Percentiles rank a stretch among this genome's conserved stretches.
These are phyloP conservation scores for Bellardia pandia DNA, from an alignment of 2,888 invertebrate genomes.

Conservation along the genomic window DNA sequence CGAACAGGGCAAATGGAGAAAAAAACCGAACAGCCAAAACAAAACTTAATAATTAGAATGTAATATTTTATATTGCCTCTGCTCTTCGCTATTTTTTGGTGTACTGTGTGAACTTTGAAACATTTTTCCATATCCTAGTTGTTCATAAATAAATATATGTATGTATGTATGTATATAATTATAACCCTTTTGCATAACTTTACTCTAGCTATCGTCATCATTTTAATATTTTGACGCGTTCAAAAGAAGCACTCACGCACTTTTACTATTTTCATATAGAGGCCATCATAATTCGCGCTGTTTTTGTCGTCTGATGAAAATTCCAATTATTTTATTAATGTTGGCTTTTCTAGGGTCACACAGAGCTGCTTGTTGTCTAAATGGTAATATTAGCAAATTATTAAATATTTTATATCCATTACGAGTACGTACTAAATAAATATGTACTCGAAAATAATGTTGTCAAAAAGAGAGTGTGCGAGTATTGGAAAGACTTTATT, in stretches of 20 bases:
- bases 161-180: constrained; percentile 45
- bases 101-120: constrained; percentile 36
- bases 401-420: constrained; percentile 35
- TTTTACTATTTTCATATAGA: constrained; percentile 27
- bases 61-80: constrained; percentile 68
- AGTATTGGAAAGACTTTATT: no score
- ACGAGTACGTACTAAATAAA: not conserved
- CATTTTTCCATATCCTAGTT: constrained; percentile 42
- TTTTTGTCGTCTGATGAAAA: constrained; percentile 63
- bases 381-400: constrained; percentile 44
- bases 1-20: constrained; percentile 13
- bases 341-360: constrained; percentile 37
- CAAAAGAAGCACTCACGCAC: constrained; percentile 1
- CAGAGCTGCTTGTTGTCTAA: constrained; percentile 4
- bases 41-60: constrained; percentile 71
- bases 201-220: constrained; percentile 54
- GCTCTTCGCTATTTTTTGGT: not conserved
- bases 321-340: constrained; percentile 58
- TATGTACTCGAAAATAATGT: not conserved
- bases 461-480: no score
- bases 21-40: constrained; percentile 14
- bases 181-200: constrained; percentile 66
- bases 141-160: constrained; percentile 17
- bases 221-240: constrained; percentile 57
- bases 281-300: constrained; percentile 53